Conservation (phyloP, 2,888 invertebrate genomes). For the Eremobia ochroleuca region DNA sequence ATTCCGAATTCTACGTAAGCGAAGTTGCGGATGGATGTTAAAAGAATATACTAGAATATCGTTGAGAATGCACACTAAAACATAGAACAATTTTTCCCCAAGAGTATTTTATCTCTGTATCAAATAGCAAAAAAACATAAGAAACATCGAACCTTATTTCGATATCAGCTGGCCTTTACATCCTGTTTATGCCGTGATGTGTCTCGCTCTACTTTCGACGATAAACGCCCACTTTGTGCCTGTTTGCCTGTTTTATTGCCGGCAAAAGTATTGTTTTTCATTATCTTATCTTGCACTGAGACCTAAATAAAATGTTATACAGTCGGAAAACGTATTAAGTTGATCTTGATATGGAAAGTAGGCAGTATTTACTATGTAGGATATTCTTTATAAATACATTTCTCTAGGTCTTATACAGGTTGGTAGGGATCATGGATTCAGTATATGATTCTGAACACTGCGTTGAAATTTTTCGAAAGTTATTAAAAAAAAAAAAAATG, state of each 20-base stretch:
- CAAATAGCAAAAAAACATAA: conserved; percentile 11
- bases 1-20: too few relatives aligned
- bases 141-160: conserved; percentile 18
- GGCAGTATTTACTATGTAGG: conserved; percentile 1
- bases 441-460: too few relatives aligned
- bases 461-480: too few relatives aligned
- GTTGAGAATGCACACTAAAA: background rate
- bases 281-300: conserved; percentile 57
- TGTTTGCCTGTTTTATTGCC: conserved; percentile 46
- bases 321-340: conserved; percentile 46
- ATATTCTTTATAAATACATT: background rate
- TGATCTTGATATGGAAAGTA: conserved; percentile 45
- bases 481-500: too few relatives aligned
- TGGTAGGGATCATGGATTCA: too few relatives aligned
- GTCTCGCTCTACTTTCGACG: conserved; percentile 32
- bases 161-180: conserved; percentile 20
- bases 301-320: conserved; percentile 37
- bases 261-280: conserved; percentile 60
- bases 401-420: background rate
- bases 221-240: conserved; percentile 26
- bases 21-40: too few relatives aligned
- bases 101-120: background rate
- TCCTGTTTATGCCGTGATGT: conserved; percentile 39
- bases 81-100: background rate
- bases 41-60: too few relatives aligned